Conservation (phyloP, 2,888 invertebrate genomes). For the Limnephilus rhombicus region DNA sequence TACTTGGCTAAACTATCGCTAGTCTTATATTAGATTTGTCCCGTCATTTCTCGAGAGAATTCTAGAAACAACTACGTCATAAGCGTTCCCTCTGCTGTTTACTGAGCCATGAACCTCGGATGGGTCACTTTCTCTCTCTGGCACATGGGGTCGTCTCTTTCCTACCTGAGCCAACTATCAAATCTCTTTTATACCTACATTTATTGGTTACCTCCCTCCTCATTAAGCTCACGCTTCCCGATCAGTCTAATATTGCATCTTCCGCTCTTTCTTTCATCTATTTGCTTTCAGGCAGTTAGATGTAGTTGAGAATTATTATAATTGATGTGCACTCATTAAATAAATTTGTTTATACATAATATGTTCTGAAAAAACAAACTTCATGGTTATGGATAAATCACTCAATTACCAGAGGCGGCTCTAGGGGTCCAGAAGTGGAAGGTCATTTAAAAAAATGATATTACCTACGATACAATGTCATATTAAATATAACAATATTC, state of each 20-base stretch:
- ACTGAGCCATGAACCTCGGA: constrained; percentile 42
- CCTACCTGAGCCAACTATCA: constrained; percentile 23
- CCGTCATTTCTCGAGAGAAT: constrained; percentile 52
- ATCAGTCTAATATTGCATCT: constrained; percentile 39
- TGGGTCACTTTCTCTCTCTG: constrained; percentile 9
- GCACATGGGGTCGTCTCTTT: background rate
- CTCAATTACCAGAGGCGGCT: too few species aligned
- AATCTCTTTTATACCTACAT: constrained; percentile 29
- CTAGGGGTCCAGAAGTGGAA: too few species aligned
- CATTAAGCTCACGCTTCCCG: constrained; percentile 31
- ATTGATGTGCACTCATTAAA: too few species aligned
- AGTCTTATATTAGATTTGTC: constrained; percentile 55
- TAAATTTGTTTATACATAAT: background rate
- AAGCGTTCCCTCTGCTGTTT: constrained; percentile 46
- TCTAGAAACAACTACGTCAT: constrained; percentile 49
- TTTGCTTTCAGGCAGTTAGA: background rate
- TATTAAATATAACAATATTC: too few species aligned
- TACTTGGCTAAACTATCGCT: constrained; percentile 44
- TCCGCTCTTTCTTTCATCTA: background rate
- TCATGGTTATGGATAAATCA: background rate
- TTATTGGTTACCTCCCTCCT: constrained; percentile 16
- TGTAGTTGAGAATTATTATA: too few species aligned
- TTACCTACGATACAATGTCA: too few species aligned
- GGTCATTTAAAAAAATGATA: too few species aligned
- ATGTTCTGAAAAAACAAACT: background rate